Conservation (phyloP, 2,113 vertebrate species). For the Amblyopsis rosae region DNA sequence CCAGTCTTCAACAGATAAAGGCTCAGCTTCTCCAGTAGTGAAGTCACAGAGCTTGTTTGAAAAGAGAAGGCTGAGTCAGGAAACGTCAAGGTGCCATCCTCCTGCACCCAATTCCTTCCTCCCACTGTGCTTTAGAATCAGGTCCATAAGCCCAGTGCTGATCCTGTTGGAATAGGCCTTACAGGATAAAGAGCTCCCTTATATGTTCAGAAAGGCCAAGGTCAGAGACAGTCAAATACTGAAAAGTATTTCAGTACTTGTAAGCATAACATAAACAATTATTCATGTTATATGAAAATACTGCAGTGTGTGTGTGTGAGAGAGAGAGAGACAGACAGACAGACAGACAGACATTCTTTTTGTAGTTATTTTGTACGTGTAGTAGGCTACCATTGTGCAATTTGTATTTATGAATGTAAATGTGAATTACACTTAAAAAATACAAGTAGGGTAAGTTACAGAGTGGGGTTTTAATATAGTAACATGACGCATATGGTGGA, state of each 20-base stretch:
- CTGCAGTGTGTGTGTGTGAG: background rate
- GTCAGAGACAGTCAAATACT: constrained; percentile 1
- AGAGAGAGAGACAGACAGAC: too few species aligned
- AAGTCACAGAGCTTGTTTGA: background rate
- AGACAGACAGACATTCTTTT: too few species aligned
- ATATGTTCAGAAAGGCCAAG: background rate
- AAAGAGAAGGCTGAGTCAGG: background rate
- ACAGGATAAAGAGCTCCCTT: background rate
- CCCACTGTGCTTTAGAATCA: background rate
- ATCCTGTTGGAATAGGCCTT: constrained; percentile 1
- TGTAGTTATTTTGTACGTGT: too few species aligned
- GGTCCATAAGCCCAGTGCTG: background rate
- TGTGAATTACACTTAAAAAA: too few species aligned
- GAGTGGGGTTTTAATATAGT: too few species aligned
- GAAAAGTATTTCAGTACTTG: too few species aligned
- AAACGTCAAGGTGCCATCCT: constrained; percentile 9
- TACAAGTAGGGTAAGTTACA: too few species aligned
- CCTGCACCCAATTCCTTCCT: constrained; percentile 12
- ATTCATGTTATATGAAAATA: too few species aligned
- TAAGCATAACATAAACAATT: background rate
- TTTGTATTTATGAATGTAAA: too few species aligned
- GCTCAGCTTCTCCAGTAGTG: background rate
- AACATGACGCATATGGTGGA: too few species aligned
- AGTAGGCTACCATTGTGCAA: too few species aligned
- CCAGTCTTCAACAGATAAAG: constrained; percentile 20